Evolutionary conservation across 1,140 invertebrate genomes (phyloP), one percentile per base, ranked within the genome.

Genomic region (Drosophila yakuba): DNA sequence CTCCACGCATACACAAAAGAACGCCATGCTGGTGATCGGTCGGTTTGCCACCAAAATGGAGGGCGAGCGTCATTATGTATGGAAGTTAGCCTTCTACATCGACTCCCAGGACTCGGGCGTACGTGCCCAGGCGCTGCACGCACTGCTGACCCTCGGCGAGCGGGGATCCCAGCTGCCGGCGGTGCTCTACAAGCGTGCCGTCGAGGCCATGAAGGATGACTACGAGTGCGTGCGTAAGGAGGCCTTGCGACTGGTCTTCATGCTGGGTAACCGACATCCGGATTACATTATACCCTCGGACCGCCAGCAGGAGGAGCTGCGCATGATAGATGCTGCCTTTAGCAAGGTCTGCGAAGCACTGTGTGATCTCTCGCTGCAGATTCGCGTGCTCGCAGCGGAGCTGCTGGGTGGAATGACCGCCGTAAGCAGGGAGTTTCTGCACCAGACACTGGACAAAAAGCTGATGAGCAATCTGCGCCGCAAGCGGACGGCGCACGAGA

Each of bases 381-480:
- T 98, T 10, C 94, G 97, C 0, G 78, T 89, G 0, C 93, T 96
- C 25, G 97, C 97, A 1, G 97, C 97, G 80, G 95, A 95, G 17
- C 93, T 97, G 57, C 93, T 99, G 39, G 98, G 98, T 10, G 95
- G 95, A 35, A 97, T 99, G 94, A 95, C 95, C 60, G 94, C 95
- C 55, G 98, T 99, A 4, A 97, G 97, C 59, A 95, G 96, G 47
- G 95, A 96, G 63, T 99, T 99, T 92, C 94, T 99, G 36, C 95
- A 98, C 82, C 99, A 99, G 93, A 99, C 99, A 0, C 92, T 99
- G 2, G 98, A 99, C 90, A 99, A 99, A 93, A 99, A 99, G 90
- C 94, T 99, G n/a, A 99, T 99, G 96, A 98, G 96, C 71, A 98
- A 98, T 93, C 97, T 97, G 96, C 97, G 96, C 91, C 93, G 95